Percentiles rank a stretch among this genome's conserved stretches.
phyloP scores from a whole-genome alignment of 2,113 vertebrate species.

The Gymnarchus niloticus region DNA sequence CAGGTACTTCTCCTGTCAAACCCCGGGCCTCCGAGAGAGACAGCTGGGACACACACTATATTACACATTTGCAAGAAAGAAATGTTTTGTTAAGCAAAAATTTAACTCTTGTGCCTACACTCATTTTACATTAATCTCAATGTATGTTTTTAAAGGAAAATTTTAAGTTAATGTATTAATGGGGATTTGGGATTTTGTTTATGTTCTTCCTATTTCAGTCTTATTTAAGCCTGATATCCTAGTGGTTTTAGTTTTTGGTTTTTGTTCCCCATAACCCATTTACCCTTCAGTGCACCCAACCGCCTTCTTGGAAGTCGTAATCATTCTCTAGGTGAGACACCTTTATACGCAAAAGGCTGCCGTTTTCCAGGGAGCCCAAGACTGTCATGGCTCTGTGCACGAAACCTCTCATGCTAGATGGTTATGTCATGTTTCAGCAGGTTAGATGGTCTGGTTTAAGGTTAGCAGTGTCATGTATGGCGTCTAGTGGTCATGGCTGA shows the following conservation, averaged over 20 bases:
- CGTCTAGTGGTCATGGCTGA: constrained; percentile 57
- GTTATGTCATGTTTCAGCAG: constrained; percentile 67
- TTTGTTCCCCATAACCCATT: constrained; percentile 43
- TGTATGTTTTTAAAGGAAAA: constrained; percentile 54
- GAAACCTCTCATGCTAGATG: constrained; percentile 31
- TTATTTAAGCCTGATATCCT: constrained; percentile 78
- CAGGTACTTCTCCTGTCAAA: constrained; percentile 60
- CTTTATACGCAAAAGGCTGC: neutral
- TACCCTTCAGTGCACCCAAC: constrained; percentile 35
- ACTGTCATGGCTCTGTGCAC: neutral
- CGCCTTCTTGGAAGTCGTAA: constrained; percentile 35
- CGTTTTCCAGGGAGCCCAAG: neutral
- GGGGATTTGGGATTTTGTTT: constrained; percentile 50
- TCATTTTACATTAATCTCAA: constrained; percentile 65
- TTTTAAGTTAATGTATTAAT: constrained; percentile 45
- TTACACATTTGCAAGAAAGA: constrained; percentile 38
- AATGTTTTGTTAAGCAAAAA: constrained; percentile 46
- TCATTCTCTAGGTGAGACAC: constrained; percentile 16
- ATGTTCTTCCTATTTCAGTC: constrained; percentile 65
- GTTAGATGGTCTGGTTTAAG: constrained; percentile 67
- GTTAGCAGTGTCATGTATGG: constrained; percentile 57
- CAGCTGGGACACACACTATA: constrained; percentile 45
- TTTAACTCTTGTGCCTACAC: constrained; percentile 64
- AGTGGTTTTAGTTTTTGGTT: constrained; percentile 63
- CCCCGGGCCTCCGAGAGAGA: constrained; percentile 63